Percentiles rank a stretch among this genome's conserved stretches.
Evolutionary conservation across 1,140 invertebrate species (phyloP).

Genomic region (Gryllus bimaculatus): DNA sequence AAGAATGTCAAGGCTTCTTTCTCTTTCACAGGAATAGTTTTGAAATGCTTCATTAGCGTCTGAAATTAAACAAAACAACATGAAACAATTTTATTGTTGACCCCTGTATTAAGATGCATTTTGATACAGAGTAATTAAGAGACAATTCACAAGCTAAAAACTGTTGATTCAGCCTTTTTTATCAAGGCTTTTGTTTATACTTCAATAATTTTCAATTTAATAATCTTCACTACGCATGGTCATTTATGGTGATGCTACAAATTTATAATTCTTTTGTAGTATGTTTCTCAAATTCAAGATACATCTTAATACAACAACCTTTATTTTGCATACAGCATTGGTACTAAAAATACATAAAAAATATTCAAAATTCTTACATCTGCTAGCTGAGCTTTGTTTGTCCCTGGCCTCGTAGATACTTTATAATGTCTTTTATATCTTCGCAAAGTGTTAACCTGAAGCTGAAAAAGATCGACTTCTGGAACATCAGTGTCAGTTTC

Average conservation of each 20-base stretch:
- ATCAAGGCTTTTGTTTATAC: too few relatives aligned
- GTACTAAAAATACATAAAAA: not conserved
- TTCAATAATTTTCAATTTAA: too few relatives aligned
- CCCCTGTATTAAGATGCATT: not conserved
- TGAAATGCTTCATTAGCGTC: constrained; percentile 90
- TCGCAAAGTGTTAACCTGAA: constrained; percentile 86
- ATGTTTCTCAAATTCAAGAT: too few relatives aligned
- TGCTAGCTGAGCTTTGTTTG: constrained; percentile 90
- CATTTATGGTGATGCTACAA: too few relatives aligned
- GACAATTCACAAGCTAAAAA: not conserved
- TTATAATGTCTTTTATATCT: constrained; percentile 92
- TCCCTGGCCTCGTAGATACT: constrained; percentile 74
- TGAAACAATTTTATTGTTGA: not conserved
- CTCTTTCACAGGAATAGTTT: constrained; percentile 84
- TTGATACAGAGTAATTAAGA: not conserved
- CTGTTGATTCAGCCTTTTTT: too few relatives aligned
- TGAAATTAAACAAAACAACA: constrained; percentile 40
- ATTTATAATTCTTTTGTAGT: too few relatives aligned
- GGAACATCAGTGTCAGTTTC: constrained; percentile 78
- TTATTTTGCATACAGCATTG: too few relatives aligned
- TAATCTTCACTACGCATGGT: too few relatives aligned
- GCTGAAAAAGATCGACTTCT: constrained; percentile 85
- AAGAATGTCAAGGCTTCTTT: constrained; percentile 94
- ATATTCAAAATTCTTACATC: constrained; percentile 62
- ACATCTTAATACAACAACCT: too few relatives aligned